Base-by-base conservation (phyloP, 2,888 invertebrate genomes). In the Cheilosia scutellata region DNA sequence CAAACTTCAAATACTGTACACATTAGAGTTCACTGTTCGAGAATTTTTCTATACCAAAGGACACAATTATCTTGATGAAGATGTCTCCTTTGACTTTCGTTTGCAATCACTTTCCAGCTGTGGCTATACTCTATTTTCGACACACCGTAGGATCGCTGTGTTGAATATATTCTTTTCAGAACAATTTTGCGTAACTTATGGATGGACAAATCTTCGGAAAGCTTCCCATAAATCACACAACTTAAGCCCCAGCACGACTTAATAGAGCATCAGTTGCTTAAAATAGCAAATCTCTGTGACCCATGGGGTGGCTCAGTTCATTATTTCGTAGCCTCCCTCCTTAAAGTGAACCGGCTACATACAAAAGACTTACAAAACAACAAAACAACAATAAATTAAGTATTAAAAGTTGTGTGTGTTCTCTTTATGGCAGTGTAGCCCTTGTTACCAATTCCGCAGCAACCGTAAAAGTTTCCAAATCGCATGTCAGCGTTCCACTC, bases 381-480 rank as follows among this genome's bases (percentile, higher is more conserved):
- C 31, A 66, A 76, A 68, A 66, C 31, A 51, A 31, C 66, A 68
- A 76, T 78, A 63, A 71, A 78, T 78, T 29, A 70, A 49, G 55
- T 29, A 70, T 70, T 62, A 70, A 63, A 78, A 55, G 70, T 70
- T 66, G 55, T 51, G 76, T 51, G 58, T 25, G 31, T 31, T 9
- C 53, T 49, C 53, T 65, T 57, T 63, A 65, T 65, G 57, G 57
- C 47, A 9, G 47, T 29, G 51, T 5, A 60, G 58, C 65, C 65
- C 68, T 77, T 77, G 62, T 70, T 55, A 55, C 47, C 78, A 63
- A 63, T 70, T 78, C 63, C 27, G 13, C 27, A 37, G 77, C 77
- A 84, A 70, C 84, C 84, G 71, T 84, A 84, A 70, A 84, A 84
- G 80, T 84, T 80, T 42, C 42, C 25, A 71, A 75, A 71, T 75